phyloP scores from a whole-genome alignment of 2,888 invertebrate species.

The Eupsilia transversa region DNA sequence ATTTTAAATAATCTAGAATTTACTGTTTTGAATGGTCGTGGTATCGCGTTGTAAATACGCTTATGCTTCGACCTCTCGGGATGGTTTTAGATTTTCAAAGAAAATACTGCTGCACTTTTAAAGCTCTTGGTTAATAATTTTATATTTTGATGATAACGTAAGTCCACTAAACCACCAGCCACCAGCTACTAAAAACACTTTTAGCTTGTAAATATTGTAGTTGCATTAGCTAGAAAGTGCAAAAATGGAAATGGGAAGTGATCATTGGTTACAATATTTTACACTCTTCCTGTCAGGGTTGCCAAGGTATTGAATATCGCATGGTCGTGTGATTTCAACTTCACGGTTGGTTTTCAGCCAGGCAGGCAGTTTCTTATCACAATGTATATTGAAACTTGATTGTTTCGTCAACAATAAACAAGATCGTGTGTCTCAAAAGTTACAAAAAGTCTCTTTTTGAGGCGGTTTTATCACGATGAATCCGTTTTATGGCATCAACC shows the following conservation, averaged over 20 bases:
- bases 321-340: neutral
- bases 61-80: neutral
- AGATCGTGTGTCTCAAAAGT: neutral
- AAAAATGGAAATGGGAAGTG: neutral
- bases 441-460: neutral
- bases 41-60: no score
- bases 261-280: neutral
- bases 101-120: neutral
- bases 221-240: neutral
- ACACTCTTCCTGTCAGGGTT: neutral
- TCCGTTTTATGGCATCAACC: neutral
- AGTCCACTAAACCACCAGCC: no score
- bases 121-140: neutral
- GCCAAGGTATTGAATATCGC: neutral
- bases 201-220: conserved; percentile 3
- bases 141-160: neutral
- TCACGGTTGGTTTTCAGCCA: neutral
- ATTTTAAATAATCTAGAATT: no score
- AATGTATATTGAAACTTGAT: neutral
- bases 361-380: neutral
- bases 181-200: conserved; percentile 3
- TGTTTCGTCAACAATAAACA: neutral
- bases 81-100: neutral
- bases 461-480: neutral
- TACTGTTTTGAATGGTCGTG: no score